A percentile compares a stretch with the other conserved stretches of the same genome.
Conservation (phyloP, 2,113 vertebrate species). For the Bothrops jararaca region DNA sequence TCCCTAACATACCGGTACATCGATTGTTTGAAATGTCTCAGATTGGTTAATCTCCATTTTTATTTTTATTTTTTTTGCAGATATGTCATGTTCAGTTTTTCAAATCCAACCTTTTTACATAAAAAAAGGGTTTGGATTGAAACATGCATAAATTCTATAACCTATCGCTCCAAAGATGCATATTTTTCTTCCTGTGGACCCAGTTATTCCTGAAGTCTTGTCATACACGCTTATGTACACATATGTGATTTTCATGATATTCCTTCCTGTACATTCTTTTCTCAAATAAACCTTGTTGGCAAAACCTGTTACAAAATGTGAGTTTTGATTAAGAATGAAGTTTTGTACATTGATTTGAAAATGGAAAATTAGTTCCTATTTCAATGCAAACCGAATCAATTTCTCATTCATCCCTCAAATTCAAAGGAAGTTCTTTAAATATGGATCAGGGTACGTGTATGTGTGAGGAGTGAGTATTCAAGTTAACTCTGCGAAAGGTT, state of each 20-base stretch:
- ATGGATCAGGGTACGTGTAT: too few species aligned
- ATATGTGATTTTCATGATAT: not conserved
- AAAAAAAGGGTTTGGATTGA: not conserved
- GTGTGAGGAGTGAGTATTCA: not conserved
- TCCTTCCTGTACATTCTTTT: not conserved
- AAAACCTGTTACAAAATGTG: not conserved
- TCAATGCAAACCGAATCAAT: not conserved
- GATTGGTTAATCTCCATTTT: not conserved
- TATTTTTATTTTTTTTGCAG: not conserved
- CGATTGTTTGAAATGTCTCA: not conserved
- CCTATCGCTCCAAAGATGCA: not conserved
- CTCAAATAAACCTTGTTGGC: not conserved
- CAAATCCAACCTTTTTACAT: not conserved
- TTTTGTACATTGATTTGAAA: not conserved
- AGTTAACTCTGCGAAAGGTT: not conserved
- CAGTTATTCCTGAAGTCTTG: not conserved
- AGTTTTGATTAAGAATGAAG: not conserved
- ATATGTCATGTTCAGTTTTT: not conserved
- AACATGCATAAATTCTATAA: not conserved
- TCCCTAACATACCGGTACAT: not conserved
- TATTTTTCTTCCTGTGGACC: not conserved
- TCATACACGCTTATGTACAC: too few species aligned
- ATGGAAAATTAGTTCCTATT: not conserved
- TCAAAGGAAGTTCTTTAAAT: not conserved
- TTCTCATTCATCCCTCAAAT: not conserved